phyloP scores from a whole-genome alignment of 2,113 vertebrate species.

The Vimba vimba region DNA sequence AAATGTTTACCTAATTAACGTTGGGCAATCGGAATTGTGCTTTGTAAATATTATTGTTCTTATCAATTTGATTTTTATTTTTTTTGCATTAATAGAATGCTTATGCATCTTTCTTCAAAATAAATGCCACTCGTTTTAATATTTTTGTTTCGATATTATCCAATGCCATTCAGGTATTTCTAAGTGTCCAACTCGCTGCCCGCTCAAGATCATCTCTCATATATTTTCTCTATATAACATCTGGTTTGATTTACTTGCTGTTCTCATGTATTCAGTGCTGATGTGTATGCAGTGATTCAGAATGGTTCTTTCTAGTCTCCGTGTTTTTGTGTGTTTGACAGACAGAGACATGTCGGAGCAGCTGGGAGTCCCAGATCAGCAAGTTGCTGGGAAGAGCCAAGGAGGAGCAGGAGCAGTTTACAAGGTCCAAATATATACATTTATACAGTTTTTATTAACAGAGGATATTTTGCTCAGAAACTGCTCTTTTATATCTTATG shows the following conservation, averaged over 20 bases:
- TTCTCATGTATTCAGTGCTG: not conserved
- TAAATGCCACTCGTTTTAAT: not conserved
- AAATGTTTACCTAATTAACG: not conserved
- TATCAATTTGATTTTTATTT: not conserved
- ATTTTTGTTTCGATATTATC: not conserved
- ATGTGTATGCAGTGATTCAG: not conserved
- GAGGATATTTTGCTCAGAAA: not conserved
- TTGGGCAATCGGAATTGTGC: not conserved
- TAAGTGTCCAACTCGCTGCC: not conserved
- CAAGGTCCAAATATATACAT: conserved; percentile 74
- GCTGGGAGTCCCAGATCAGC: conserved; percentile 81
- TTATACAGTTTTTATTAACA: not conserved
- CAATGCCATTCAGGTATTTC: not conserved
- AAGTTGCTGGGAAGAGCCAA: conserved; percentile 81
- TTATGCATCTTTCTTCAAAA: not conserved
- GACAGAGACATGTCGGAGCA: conserved; percentile 80
- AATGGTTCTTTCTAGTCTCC: not conserved
- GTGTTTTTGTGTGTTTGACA: conserved; percentile 34
- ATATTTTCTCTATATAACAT: not conserved
- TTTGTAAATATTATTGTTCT: not conserved
- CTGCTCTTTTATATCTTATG: not conserved
- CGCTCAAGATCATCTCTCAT: not conserved
- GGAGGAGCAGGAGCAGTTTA: conserved; percentile 79
- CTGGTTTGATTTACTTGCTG: not conserved
- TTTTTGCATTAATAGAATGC: not conserved